These are phyloP conservation scores for Lates japonicus DNA, from an alignment of 2,797 vertebrate species.

Conservation along the genomic window DNA sequence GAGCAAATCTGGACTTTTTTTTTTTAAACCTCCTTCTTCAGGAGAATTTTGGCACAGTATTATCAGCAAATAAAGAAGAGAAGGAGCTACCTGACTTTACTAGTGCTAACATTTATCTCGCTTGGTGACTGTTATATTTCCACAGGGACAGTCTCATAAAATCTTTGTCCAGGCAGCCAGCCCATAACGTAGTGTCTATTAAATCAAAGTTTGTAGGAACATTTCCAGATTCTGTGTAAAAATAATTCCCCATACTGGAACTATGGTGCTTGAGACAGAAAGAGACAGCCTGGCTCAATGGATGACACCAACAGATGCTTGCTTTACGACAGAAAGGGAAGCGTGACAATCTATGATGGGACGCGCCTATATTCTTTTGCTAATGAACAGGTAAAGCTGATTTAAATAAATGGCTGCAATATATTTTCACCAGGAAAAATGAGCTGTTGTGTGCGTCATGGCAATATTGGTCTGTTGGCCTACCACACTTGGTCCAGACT, in stretches of 20 bases:
- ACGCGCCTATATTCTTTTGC: background rate
- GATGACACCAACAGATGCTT: slow-evolving; percentile 49
- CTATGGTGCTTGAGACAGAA: slow-evolving; percentile 50
- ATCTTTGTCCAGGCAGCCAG: slow-evolving; percentile 52
- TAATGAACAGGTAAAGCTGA: slow-evolving; percentile 17
- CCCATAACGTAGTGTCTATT: slow-evolving; percentile 48
- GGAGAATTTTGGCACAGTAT: slow-evolving; percentile 15
- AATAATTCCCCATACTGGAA: slow-evolving; percentile 29
- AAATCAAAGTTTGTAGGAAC: slow-evolving; percentile 68
- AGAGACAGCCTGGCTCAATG: slow-evolving; percentile 13
- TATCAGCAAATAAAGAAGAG: slow-evolving; percentile 53
- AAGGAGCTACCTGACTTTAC: slow-evolving; percentile 61
- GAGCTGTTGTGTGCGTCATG: too few relatives aligned
- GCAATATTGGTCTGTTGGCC: background rate
- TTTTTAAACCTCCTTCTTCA: slow-evolving; percentile 7
- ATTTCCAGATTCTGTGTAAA: slow-evolving; percentile 47
- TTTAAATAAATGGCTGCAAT: slow-evolving; percentile 21
- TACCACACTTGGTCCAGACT: background rate
- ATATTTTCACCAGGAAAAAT: background rate
- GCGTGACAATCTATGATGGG: slow-evolving; percentile 3
- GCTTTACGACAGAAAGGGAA: slow-evolving; percentile 27
- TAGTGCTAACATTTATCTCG: slow-evolving; percentile 64
- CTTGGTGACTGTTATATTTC: slow-evolving; percentile 58
- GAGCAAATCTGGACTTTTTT: slow-evolving; percentile 33
- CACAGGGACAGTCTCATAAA: slow-evolving; percentile 56